Percentiles rank a stretch among this genome's conserved stretches.
phyloP scores from a whole-genome alignment of 1,140 invertebrate species.

The Drosophila rufa region DNA sequence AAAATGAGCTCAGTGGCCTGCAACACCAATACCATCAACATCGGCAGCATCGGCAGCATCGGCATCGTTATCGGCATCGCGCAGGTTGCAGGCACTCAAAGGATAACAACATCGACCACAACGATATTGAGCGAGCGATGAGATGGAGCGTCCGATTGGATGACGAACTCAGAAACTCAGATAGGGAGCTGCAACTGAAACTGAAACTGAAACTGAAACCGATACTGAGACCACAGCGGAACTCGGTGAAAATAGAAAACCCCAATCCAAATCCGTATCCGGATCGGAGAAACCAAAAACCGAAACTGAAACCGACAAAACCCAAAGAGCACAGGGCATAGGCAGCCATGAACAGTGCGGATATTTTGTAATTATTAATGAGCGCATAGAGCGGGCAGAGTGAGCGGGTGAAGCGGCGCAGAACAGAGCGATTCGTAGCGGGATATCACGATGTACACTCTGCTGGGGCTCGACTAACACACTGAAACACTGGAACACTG shows the following conservation, averaged over 20 bases:
- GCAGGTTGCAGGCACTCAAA: conserved; percentile 55
- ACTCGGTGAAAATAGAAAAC: conserved; percentile 39
- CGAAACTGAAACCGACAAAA: conserved; percentile 8
- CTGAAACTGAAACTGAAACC: conserved; percentile 21
- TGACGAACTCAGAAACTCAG: conserved; percentile 56
- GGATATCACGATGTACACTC: conserved; percentile 59
- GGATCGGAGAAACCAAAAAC: conserved; percentile 11
- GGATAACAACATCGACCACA: conserved; percentile 37
- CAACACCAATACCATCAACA: conserved; percentile 37
- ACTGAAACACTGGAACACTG: conserved; percentile 8
- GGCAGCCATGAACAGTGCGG: conserved; percentile 51
- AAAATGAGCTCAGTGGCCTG: conserved; percentile 66
- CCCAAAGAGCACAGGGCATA: conserved; percentile 20
- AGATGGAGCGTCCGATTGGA: conserved; percentile 70
- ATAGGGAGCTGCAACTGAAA: conserved; percentile 35
- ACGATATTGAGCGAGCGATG: conserved; percentile 48
- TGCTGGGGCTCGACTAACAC: conserved; percentile 57
- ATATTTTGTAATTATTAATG: conserved; percentile 64
- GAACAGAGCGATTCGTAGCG: conserved; percentile 59
- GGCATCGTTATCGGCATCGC: conserved; percentile 26
- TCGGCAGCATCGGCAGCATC: conserved; percentile 25
- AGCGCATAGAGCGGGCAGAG: conserved; percentile 47
- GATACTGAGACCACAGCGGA: conserved; percentile 29
- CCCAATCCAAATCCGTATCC: conserved; percentile 11
- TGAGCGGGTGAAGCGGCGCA: conserved; percentile 25